phyloP scores from a whole-genome alignment of 2,888 invertebrate species.

The Neoaliturus tenellus region DNA sequence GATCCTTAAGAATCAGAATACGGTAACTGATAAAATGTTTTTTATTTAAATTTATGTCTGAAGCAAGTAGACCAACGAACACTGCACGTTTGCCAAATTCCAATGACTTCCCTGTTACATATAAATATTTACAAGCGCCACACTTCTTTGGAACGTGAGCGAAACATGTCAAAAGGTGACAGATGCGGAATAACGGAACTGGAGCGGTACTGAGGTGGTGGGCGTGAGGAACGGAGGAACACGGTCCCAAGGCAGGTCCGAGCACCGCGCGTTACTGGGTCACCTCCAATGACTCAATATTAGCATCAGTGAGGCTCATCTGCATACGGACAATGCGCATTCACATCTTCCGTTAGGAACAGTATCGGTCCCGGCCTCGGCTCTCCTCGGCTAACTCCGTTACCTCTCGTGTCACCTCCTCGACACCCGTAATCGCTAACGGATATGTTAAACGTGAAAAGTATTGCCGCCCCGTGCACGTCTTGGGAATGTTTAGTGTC shows the following conservation, averaged over 20 bases:
- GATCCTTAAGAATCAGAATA: no score
- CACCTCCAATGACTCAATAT: constrained; percentile 37
- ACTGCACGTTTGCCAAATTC: no score
- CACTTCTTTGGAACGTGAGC: neutral
- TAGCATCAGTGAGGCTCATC: constrained; percentile 44
- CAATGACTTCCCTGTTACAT: no score
- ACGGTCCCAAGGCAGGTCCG: neutral
- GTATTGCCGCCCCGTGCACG: neutral
- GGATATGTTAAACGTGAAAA: neutral
- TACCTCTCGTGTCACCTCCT: neutral
- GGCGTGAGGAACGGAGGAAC: neutral
- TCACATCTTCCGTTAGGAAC: constrained; percentile 47
- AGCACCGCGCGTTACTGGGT: constrained; percentile 43
- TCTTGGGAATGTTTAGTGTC: neutral
- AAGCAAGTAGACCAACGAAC: no score
- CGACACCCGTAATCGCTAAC: neutral
- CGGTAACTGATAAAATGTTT: no score
- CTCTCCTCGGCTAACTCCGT: neutral
- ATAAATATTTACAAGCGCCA: no score
- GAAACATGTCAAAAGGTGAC: neutral
- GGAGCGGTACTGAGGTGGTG: no score
- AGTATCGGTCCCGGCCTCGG: neutral
- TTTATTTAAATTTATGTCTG: no score
- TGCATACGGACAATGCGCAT: constrained; percentile 45
- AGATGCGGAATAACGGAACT: neutral